Evolutionary conservation across 2,888 invertebrate species (phyloP).

Genomic region (Mamestra brassicae): DNA sequence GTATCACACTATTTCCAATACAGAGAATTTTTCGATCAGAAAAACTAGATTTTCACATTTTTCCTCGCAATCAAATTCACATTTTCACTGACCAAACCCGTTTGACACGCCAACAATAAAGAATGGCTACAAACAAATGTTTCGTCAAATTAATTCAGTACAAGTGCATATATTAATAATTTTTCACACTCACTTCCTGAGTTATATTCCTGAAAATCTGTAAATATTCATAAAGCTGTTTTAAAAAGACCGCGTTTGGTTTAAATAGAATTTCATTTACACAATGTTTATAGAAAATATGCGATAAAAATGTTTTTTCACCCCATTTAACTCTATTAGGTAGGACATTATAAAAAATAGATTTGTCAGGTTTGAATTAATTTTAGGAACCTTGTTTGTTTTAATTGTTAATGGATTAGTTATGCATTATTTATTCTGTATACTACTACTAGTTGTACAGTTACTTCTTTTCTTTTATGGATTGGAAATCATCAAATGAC

Average conservation of each 20-base stretch:
- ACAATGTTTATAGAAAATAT: constrained; percentile 42
- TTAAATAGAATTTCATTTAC: constrained; percentile 53
- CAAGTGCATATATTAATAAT: constrained; percentile 56
- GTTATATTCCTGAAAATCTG: constrained; percentile 33
- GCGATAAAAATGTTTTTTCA: constrained; percentile 15
- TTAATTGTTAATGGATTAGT: constrained; percentile 3
- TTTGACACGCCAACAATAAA: not conserved
- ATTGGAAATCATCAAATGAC: too few relatives aligned
- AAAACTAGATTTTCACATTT: not conserved
- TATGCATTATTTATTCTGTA: not conserved
- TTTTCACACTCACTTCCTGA: constrained; percentile 48
- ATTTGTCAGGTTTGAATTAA: constrained; percentile 24
- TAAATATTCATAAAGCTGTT: constrained; percentile 62
- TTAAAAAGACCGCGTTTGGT: constrained; percentile 29
- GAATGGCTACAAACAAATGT: constrained; percentile 23
- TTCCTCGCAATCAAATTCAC: not conserved
- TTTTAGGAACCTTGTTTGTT: not conserved
- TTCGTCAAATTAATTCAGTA: constrained; percentile 52
- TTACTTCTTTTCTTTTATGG: too few relatives aligned
- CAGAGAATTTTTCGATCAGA: constrained; percentile 3
- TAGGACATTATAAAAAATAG: constrained; percentile 30
- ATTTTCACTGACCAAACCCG: not conserved
- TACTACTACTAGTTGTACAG: not conserved
- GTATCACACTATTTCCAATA: not conserved
- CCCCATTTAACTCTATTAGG: not conserved